Conservation (phyloP, 2,888 invertebrate genomes). For the Lissocephala sabroskyi region DNA sequence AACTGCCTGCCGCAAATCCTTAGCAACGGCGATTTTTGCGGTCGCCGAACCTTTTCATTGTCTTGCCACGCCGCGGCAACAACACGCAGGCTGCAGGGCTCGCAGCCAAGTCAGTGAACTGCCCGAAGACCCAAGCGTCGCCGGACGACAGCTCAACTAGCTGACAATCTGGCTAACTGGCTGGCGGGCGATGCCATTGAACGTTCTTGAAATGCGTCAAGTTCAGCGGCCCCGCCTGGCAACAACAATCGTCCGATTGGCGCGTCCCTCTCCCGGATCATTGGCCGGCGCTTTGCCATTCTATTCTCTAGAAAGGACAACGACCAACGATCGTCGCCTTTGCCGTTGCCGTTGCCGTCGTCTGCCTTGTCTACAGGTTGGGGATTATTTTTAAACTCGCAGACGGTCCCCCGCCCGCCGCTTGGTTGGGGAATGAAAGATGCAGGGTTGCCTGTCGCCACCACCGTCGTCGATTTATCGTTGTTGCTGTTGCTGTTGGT, state of each 20-base stretch:
- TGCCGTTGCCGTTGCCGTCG: not conserved
- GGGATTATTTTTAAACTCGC: conserved; percentile 31
- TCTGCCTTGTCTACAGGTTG: conserved; percentile 17
- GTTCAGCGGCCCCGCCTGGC: conserved; percentile 26
- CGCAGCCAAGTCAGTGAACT: conserved; percentile 12
- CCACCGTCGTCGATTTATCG: not conserved
- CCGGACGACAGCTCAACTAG: not conserved
- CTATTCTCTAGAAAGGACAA: conserved; percentile 42
- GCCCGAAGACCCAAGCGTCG: not conserved
- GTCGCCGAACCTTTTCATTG: conserved; percentile 31
- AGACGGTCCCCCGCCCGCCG: not conserved
- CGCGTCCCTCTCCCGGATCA: conserved; percentile 23
- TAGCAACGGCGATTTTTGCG: conserved; percentile 9
- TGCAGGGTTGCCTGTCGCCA: not conserved
- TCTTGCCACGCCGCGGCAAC: conserved; percentile 1
- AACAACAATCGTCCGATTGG: too few relatives aligned
- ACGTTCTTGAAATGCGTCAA: conserved; percentile 44
- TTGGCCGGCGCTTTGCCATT: conserved; percentile 30
- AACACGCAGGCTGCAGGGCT: not conserved
- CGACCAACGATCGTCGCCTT: conserved; percentile 14
- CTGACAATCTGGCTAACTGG: not conserved
- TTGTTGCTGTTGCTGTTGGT: too few relatives aligned
- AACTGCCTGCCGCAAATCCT: conserved; percentile 15
- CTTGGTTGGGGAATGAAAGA: not conserved
- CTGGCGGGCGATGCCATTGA: conserved; percentile 21